Evolutionary conservation across 2,113 vertebrate genomes (phyloP), one percentile per base, ranked within the genome.

Genomic region (Vombatus ursinus): DNA sequence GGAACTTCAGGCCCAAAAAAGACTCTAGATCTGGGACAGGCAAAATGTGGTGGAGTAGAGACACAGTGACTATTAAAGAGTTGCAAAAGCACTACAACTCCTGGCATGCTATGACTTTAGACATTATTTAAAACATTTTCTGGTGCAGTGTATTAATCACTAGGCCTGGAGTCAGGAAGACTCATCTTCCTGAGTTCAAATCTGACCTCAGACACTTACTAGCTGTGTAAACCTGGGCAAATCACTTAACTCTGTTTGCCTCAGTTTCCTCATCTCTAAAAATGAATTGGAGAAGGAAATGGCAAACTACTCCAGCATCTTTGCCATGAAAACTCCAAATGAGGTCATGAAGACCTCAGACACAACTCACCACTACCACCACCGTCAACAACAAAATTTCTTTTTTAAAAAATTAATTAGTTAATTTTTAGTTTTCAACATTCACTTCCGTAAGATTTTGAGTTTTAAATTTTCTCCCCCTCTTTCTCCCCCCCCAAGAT

Each of bases 21-120:
- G 48, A 77, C 77, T 96, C 22, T 95, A 61, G 28, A 25, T 93
- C 61, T 94, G 31, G 3, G 50, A 26, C 37, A 3, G 19, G 4
- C 1, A 61, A 51, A n/a, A 93, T 92, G 92, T 47, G 92, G 90
- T 31, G 94, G 91, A 93, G 23, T 28, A 48, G n/a, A 91, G 44
- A 93, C 52, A 92, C 16, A 93, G 61, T 54, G 94, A 84, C 77
- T 96, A 47, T 31, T 23, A 57, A 95, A 93, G 68, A 94, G 23
- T 24, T 93, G n/a, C 61, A 90, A 57, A 91, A 77, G 11, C 53
- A 57, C 10, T 2, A 50, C 84, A 51, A 48, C 19, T 49, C 6
- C 23, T 93, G 92, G 52, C 3, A 31, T 93, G 52, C 37, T 91
- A 44, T 54, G 96, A 50, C 3, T 96, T 0, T 95, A 90, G 6